These are phyloP conservation scores for Perca flavescens DNA, from an alignment of 2,113 vertebrate genomes.

Conservation along the genomic window DNA sequence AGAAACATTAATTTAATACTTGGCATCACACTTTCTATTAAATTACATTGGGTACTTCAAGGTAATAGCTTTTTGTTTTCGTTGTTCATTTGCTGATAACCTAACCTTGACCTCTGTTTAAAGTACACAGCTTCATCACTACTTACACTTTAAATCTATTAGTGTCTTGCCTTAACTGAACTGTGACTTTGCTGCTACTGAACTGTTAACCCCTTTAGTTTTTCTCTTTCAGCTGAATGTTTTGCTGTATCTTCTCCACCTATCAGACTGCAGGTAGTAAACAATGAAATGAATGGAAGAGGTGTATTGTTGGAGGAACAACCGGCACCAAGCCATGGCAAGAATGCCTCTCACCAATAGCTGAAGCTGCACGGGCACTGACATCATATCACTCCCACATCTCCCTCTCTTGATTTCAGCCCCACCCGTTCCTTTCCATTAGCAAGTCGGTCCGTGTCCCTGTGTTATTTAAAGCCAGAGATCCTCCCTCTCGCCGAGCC, in stretches of 20 bases:
- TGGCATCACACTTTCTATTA: background rate
- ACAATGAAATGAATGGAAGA: conserved; percentile 44
- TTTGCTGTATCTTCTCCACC: conserved; percentile 9
- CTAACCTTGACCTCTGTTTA: conserved; percentile 1
- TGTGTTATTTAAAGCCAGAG: conserved; percentile 84
- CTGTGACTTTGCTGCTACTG: conserved; percentile 14
- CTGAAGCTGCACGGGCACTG: conserved; percentile 73
- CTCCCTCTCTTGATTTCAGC: conserved; percentile 69
- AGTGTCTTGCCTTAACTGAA: background rate
- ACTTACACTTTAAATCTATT: conserved; percentile 35
- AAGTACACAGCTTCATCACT: background rate
- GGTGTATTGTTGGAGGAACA: conserved; percentile 35
- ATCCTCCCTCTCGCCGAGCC: conserved; percentile 75
- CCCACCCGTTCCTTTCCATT: conserved; percentile 77
- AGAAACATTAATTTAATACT: background rate
- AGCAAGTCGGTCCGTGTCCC: conserved; percentile 80
- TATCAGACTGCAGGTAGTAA: conserved; percentile 34
- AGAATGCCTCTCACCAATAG: conserved; percentile 67
- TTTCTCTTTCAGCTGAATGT: background rate
- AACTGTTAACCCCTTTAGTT: conserved; percentile 5
- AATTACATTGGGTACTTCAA: background rate
- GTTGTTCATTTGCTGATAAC: background rate
- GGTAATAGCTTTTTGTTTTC: background rate
- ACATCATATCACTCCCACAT: conserved; percentile 83
- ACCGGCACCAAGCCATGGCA: conserved; percentile 51